phyloP scores from a whole-genome alignment of 2,888 invertebrate genomes.

The Cabera pusaria region DNA sequence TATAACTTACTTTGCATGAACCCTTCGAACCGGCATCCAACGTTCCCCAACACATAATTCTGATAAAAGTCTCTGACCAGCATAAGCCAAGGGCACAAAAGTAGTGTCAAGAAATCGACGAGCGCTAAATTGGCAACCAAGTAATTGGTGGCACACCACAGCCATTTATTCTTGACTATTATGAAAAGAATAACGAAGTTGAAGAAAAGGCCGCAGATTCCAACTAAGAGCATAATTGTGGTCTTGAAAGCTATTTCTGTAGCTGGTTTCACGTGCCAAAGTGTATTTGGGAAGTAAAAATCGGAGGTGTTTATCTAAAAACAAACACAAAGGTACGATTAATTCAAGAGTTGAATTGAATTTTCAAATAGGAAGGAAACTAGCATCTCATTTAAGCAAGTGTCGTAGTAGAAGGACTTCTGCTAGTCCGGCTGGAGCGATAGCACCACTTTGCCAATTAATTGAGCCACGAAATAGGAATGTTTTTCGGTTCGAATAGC shows the following conservation, averaged over 20 bases:
- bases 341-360: too few relatives aligned
- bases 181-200: slow-evolving; percentile 86
- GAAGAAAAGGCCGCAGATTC: slow-evolving; percentile 85
- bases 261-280: slow-evolving; percentile 85
- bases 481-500: too few relatives aligned
- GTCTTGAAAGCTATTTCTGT: slow-evolving; percentile 85
- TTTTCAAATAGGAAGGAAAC: too few relatives aligned
- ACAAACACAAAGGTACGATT: too few relatives aligned
- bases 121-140: slow-evolving; percentile 90
- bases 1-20: slow-evolving; percentile 87
- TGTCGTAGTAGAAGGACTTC: too few relatives aligned
- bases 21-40: slow-evolving; percentile 91
- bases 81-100: slow-evolving; percentile 90
- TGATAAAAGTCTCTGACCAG: slow-evolving; percentile 90
- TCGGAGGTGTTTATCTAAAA: slow-evolving; percentile 68
- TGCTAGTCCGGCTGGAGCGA: too few relatives aligned
- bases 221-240: slow-evolving; percentile 83
- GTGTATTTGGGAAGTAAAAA: slow-evolving; percentile 83
- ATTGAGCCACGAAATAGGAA: too few relatives aligned
- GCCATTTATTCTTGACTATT: slow-evolving; percentile 83
- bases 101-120: slow-evolving; percentile 86
- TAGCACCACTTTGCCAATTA: too few relatives aligned
- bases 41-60: slow-evolving; percentile 88
- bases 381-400: too few relatives aligned
- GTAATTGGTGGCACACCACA: slow-evolving; percentile 88